A percentile compares a stretch with the other conserved stretches of the same genome.
Evolutionary conservation across 2,888 invertebrate species (phyloP).

Genomic region (Spatulosminthurus flaviceps): DNA sequence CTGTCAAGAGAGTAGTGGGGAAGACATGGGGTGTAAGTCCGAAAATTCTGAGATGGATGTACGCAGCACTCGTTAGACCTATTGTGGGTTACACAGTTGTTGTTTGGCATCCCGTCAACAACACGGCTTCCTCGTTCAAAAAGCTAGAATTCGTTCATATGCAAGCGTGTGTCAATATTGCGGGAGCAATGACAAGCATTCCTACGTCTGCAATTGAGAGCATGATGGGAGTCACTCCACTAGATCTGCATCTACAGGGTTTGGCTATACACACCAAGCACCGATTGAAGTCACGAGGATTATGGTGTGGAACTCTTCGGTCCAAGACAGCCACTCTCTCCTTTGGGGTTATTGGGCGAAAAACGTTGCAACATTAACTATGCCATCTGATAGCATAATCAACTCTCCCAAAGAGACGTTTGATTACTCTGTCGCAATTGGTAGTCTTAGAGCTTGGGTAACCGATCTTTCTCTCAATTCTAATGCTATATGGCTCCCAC

Average conservation of each 20-base stretch:
- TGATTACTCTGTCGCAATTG: too few species aligned
- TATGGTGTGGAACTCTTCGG: neutral
- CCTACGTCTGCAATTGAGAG: conserved; percentile 37
- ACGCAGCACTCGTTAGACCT: conserved; percentile 49
- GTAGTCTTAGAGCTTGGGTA: too few species aligned
- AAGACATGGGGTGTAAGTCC: conserved; percentile 51
- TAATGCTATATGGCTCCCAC: too few species aligned
- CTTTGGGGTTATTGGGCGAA: too few species aligned
- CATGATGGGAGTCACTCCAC: conserved; percentile 33
- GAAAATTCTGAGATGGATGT: conserved; percentile 49
- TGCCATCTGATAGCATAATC: too few species aligned
- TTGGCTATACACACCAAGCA: neutral
- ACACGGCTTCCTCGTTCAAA: neutral
- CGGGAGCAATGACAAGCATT: neutral
- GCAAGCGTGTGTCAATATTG: conserved; percentile 32
- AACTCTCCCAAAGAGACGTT: too few species aligned
- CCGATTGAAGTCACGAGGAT: conserved; percentile 72
- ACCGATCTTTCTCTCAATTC: too few species aligned
- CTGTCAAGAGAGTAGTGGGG: conserved; percentile 39
- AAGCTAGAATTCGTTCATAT: conserved; percentile 40
- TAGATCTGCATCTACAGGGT: conserved; percentile 16
- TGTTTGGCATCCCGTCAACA: conserved; percentile 37
- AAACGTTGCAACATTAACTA: too few species aligned
- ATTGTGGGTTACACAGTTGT: conserved; percentile 43
- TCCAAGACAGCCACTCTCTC: too few species aligned